Percentiles rank a stretch among this genome's conserved stretches.
Conservation (phyloP, 2,113 vertebrate genomes). For the Actenoides lindsayi region DNA sequence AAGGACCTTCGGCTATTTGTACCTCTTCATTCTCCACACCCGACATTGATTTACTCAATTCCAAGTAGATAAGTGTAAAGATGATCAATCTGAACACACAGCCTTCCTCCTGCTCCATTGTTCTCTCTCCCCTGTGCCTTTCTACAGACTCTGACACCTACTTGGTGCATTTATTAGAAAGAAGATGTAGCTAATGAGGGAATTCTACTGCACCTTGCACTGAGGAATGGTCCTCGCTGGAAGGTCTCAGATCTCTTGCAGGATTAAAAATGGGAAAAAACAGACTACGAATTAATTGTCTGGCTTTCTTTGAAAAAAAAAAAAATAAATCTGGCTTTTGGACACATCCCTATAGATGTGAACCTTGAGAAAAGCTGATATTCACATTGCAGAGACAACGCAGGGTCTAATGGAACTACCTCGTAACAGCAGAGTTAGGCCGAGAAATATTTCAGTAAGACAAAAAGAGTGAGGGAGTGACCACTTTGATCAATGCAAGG, state of each 20-base stretch:
- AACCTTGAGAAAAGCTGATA: neutral
- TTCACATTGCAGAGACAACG: neutral
- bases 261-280: neutral
- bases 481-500: neutral
- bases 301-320: too few relatives aligned
- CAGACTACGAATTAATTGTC: neutral
- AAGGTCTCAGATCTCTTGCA: neutral
- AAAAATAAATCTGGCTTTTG: neutral
- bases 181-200: neutral
- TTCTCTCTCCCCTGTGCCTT: neutral
- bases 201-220: neutral
- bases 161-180: neutral
- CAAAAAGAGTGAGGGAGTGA: neutral
- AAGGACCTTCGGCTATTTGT: neutral
- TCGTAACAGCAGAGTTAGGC: neutral
- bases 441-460: neutral
- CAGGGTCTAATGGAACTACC: neutral
- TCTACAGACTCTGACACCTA: neutral
- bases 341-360: rapidly evolving
- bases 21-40: neutral
- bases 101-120: neutral
- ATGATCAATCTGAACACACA: neutral
- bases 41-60: neutral
- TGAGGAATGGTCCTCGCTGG: neutral
- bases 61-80: neutral